Evolutionary conservation across 2,113 vertebrate genomes (phyloP), one percentile per base, ranked within the genome.

Genomic region (Colistium nudipinnis): DNA sequence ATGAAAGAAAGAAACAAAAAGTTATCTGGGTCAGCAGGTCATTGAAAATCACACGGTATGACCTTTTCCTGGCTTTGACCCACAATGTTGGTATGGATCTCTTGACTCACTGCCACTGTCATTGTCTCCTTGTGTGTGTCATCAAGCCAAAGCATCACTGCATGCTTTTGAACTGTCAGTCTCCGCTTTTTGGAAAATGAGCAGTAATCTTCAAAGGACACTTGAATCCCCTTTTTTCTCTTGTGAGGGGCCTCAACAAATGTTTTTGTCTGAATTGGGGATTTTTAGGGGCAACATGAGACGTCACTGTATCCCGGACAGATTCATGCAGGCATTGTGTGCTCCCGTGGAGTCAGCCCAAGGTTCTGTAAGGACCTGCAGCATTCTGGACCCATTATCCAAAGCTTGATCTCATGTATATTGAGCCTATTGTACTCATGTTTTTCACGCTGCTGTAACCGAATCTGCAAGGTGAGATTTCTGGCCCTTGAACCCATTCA

Each of bases 261-360:
- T 62, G 74, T 38, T 72, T 71, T 74, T 73, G 68, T 81, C 55
- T 83, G 11, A 48, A 52, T 67, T 22, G 75, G 81, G 87, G 76
- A 60, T 89, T 88, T 35, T 84, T 30, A 12, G 60, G 69, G 57
- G 76, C 59, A 87, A 90, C 74, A 28, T 86, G 86, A 90, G 81
- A 62, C 13, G 75, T 65, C 70, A 74, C 64, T 3, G 31, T 68
- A 83, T 82, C 80, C 70, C 3, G 20, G 39, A 27, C 17, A 43
- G 52, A 52, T 30, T 55, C 72, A 75, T 39, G 44, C 55, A 5
- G 24, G 36, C 63, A 84, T 80, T 86, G 78, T 86, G 33, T 47
- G 0, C 30, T 7, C 19, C 36, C 51, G 60, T 25, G 38, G 28
- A 74, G 5, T 28, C 61, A 38, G 67, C 72, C 82, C 2, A 39